Conservation (phyloP, 2,113 vertebrate genomes). For the Dipodomys merriami region DNA sequence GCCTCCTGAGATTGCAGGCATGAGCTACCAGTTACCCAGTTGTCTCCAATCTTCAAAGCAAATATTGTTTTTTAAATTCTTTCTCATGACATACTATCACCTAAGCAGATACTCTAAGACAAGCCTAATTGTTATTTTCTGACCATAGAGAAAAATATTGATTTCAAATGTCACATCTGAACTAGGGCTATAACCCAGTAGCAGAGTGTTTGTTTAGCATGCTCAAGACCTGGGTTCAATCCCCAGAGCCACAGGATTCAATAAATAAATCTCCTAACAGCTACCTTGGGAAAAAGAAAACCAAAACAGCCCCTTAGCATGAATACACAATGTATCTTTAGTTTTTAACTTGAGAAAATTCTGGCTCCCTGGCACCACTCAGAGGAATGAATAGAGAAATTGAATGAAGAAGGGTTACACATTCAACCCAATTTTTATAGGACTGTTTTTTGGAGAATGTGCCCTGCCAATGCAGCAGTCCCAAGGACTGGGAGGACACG, state of each 20-base stretch:
- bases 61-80: not conserved
- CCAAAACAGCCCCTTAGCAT: not conserved
- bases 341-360: not conserved
- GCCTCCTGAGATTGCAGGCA: no score
- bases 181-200: not conserved
- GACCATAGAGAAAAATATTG: not conserved
- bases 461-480: no score
- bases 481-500: accelerated
- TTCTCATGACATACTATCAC: not conserved
- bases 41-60: not conserved
- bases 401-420: not conserved
- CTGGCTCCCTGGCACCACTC: not conserved
- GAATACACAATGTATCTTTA: not conserved
- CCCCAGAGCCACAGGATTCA: not conserved
- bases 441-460: not conserved
- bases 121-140: not conserved
- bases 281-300: not conserved
- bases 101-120: not conserved
- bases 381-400: not conserved
- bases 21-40: no score
- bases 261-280: not conserved
- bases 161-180: not conserved
- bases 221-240: not conserved
- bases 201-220: not conserved
- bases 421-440: not conserved